Percentiles rank a stretch among this genome's conserved stretches.
phyloP scores from a whole-genome alignment of 2,888 invertebrate genomes.

The Antheraea yamamai region DNA sequence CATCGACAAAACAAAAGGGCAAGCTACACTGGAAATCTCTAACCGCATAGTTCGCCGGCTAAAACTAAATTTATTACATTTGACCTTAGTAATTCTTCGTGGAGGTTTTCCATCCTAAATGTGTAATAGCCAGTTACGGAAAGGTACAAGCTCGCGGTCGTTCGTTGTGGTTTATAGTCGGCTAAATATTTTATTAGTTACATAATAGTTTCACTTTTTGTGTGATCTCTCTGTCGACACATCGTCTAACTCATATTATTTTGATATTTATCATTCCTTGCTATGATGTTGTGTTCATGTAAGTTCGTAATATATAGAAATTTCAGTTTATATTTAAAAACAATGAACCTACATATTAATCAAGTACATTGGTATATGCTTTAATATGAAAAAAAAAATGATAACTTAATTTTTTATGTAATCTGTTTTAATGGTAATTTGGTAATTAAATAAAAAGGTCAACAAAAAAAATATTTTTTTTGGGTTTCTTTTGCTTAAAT shows the following conservation, averaged over 20 bases:
- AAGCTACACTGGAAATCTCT: slow-evolving; percentile 69
- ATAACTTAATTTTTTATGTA: no score
- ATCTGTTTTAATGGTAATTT: neutral
- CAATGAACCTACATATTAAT: neutral
- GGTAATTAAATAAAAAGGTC: neutral
- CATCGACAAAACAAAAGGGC: slow-evolving; percentile 78
- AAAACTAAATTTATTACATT: slow-evolving; percentile 81
- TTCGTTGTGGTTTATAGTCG: slow-evolving; percentile 70
- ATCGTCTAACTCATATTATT: slow-evolving; percentile 18
- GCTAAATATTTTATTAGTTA: slow-evolving; percentile 77
- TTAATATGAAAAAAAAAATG: neutral
- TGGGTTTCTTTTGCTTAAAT: no score
- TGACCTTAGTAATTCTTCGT: slow-evolving; percentile 79
- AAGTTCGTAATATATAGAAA: neutral
- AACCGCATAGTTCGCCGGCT: slow-evolving; percentile 76
- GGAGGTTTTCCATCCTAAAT: slow-evolving; percentile 73
- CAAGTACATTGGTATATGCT: neutral
- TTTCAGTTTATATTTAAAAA: neutral
- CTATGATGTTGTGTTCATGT: neutral
- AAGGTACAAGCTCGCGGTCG: slow-evolving; percentile 64
- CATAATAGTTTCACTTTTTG: slow-evolving; percentile 68
- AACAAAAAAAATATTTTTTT: no score
- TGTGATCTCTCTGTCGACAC: slow-evolving; percentile 45
- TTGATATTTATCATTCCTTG: neutral
- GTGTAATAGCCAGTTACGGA: slow-evolving; percentile 70